Percentiles rank a stretch among this genome's conserved stretches.
phyloP scores from a whole-genome alignment of 2,797 vertebrate species.

The Emydoidea blandingii region DNA sequence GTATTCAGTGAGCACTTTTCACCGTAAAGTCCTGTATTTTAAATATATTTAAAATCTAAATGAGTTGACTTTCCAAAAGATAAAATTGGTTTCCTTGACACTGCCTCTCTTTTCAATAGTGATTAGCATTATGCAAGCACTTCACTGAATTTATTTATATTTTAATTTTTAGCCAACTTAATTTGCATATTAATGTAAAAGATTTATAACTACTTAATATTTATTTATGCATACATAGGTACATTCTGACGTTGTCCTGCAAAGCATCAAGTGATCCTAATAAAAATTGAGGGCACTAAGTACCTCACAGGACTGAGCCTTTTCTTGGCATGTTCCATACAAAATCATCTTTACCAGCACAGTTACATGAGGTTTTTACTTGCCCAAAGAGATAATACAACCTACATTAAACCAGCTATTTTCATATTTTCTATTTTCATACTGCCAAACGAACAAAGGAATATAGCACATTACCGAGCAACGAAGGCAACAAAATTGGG shows the following conservation, averaged over 20 bases:
- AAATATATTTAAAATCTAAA: not conserved
- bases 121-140: not conserved
- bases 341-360: too few species aligned
- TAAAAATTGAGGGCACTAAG: not conserved
- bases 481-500: not conserved
- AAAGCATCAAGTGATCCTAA: not conserved
- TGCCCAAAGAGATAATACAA: not conserved
- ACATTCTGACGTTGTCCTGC: not conserved
- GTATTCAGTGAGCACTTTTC: not conserved
- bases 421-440: not conserved
- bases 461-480: not conserved
- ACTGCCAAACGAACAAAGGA: not conserved
- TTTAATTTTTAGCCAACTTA: not conserved
- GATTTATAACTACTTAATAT: not conserved
- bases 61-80: not conserved
- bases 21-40: not conserved
- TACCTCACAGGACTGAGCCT: not conserved
- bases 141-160: not conserved
- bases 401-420: not conserved
- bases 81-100: not conserved
- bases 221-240: not conserved
- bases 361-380: too few species aligned
- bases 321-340: too few species aligned
- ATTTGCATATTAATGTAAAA: not conserved
- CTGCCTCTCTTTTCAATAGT: not conserved